A percentile compares a stretch with the other conserved stretches of the same genome.
These are phyloP conservation scores for Mythimna vitellina DNA, from an alignment of 2,888 invertebrate genomes.

Conservation along the genomic window DNA sequence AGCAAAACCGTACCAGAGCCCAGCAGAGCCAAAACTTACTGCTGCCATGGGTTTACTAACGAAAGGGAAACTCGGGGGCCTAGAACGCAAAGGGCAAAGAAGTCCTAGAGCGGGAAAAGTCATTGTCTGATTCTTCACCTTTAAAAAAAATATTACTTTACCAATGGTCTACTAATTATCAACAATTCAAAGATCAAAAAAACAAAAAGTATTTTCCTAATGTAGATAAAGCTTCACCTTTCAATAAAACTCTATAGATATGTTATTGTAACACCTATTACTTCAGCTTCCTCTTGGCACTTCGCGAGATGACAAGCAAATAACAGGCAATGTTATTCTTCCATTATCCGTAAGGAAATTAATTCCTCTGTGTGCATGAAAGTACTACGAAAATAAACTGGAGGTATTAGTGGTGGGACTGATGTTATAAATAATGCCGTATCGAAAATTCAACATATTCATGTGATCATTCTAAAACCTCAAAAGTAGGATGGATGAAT, in stretches of 20 bases:
- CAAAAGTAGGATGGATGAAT: too few relatives aligned
- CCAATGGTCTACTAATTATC: not conserved
- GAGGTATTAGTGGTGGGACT: constrained; percentile 26
- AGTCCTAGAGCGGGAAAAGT: too few relatives aligned
- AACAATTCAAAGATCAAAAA: not conserved
- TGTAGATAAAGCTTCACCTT: constrained; percentile 1
- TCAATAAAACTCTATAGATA: constrained; percentile 10
- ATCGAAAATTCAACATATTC: constrained; percentile 2
- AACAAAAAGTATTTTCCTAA: not conserved
- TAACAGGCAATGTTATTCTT: constrained; percentile 53
- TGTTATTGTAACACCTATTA: constrained; percentile 49
- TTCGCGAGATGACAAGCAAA: constrained; percentile 48
- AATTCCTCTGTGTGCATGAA: constrained; percentile 42
- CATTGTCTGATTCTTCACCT: too few relatives aligned
- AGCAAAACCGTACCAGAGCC: too few relatives aligned
- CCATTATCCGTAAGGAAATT: constrained; percentile 56
- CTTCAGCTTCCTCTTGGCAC: constrained; percentile 23
- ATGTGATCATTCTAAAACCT: too few relatives aligned
- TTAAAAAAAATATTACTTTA: too few relatives aligned
- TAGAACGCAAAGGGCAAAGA: too few relatives aligned
- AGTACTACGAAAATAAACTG: constrained; percentile 39
- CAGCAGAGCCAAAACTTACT: too few relatives aligned
- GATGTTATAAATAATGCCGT: not conserved
- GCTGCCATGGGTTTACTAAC: too few relatives aligned
- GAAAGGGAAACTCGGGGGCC: too few relatives aligned